Evolutionary conservation across 2,113 vertebrate species (phyloP), one percentile per base, ranked within the genome.

Genomic region (Macrotis lagotis): DNA sequence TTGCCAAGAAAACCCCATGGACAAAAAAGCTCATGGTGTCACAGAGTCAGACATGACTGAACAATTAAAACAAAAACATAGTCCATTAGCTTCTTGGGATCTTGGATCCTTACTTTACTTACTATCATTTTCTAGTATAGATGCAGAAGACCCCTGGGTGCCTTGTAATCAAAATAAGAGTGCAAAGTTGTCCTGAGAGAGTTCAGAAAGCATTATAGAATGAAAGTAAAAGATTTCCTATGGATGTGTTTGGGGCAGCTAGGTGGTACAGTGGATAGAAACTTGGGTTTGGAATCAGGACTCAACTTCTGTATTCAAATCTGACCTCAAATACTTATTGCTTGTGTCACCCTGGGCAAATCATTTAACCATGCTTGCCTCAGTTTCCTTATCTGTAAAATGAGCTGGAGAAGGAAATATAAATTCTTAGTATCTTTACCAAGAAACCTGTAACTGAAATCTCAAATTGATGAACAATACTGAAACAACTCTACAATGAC

Each of bases 31-130:
- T 28, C 31, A 66, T 66, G 31, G 31, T 14, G 59, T 16, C 11
- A 66, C 14, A 66, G 31, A 66, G 12, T 66, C 37, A n/a, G 14
- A 7, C 3, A 74, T n/a, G 14, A 74, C 59, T n/a, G 55, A 66
- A 94, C 90, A 97, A 96, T n/a, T n/a, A n/a, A n/a, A n/a, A n/a
- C n/a, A n/a, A n/a, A 95, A 96, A 89, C 48, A 90, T 11, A 26
- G 94, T 66, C 92, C 51, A 94, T 89, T 96, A 93, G 96, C 83
- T 96, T 96, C 93, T 95, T 94, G 90, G 92, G 8, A 48, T 51
- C 93, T 93, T 93, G 48, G 94, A 95, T 95, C 92, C 50, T 50
- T 5, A 90, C 51, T 91, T 89, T 52, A 37, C 88, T 95, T 95
- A 93, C 91, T 0, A 89, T 92, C 89, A 96, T 97, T 97, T 95